phyloP scores from a whole-genome alignment of 2,797 vertebrate genomes.

The Cynopterus sphinx region DNA sequence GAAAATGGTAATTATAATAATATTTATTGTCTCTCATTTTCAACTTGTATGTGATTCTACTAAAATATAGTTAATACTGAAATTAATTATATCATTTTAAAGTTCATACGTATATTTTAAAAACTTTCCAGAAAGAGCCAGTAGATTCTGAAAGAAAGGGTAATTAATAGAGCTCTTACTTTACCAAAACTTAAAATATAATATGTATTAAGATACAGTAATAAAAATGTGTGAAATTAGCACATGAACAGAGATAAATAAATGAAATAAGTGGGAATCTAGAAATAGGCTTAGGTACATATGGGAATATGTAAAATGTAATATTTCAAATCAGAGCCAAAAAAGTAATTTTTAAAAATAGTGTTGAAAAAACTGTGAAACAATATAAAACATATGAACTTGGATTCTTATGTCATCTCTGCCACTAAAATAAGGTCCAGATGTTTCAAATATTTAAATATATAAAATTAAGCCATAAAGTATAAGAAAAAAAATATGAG shows the following conservation, averaged over 20 bases:
- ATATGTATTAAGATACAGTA: not conserved
- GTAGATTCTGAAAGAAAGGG: not conserved
- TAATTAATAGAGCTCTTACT: not conserved
- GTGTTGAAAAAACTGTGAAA: not conserved
- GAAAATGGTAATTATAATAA: not conserved
- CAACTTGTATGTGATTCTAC: not conserved
- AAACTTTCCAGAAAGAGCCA: not conserved
- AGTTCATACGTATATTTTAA: not conserved
- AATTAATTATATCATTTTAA: conserved; percentile 7
- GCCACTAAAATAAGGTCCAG: not conserved
- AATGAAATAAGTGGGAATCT: not conserved
- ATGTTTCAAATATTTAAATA: not conserved
- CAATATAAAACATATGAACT: not conserved
- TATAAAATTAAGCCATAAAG: not conserved
- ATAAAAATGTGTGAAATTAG: not conserved
- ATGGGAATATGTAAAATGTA: not conserved
- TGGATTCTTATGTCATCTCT: not conserved
- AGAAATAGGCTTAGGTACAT: not conserved
- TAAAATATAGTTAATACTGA: not conserved
- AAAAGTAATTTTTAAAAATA: not conserved
- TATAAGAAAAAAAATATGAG: not conserved
- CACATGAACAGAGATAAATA: not conserved
- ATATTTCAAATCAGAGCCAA: not conserved
- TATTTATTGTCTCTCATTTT: not conserved
- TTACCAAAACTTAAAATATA: not conserved